Percentiles rank a stretch among this genome's conserved stretches.
Evolutionary conservation across 2,797 vertebrate genomes (phyloP).

Genomic region (Rhyacichthys aspro): DNA sequence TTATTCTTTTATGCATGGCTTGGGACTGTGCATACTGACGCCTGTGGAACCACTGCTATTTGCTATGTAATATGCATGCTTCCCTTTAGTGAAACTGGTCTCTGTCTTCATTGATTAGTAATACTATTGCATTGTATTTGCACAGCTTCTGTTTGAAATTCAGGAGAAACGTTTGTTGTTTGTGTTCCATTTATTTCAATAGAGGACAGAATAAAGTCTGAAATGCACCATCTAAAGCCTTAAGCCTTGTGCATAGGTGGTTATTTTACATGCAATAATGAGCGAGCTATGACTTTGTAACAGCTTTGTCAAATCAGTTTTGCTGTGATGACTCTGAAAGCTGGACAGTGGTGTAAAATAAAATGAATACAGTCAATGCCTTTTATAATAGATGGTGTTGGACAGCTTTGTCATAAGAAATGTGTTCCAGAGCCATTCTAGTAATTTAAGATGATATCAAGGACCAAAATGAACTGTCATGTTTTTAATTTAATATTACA

Average conservation of each 20-base stretch:
- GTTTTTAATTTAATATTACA: not conserved
- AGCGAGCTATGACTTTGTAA: slow-evolving; percentile 2
- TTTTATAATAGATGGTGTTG: not conserved
- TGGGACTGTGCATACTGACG: slow-evolving; percentile 14
- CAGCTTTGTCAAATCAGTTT: slow-evolving; percentile 1
- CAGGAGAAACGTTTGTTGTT: slow-evolving; percentile 13
- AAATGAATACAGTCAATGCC: not conserved
- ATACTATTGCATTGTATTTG: slow-evolving; percentile 11
- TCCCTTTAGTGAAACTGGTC: slow-evolving; percentile 18
- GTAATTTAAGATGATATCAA: not conserved
- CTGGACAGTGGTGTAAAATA: not conserved
- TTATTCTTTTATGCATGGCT: slow-evolving; percentile 38
- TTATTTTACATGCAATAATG: slow-evolving; percentile 6
- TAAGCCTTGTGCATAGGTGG: not conserved
- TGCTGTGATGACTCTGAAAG: not conserved
- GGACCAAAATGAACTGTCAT: not conserved
- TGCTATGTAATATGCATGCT: slow-evolving; percentile 15
- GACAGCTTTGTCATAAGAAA: not conserved
- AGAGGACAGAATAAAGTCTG: slow-evolving; percentile 6
- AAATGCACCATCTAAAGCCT: slow-evolving; percentile 1
- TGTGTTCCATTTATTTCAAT: slow-evolving; percentile 15
- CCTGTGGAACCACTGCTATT: slow-evolving; percentile 32
- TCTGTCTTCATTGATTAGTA: slow-evolving; percentile 41
- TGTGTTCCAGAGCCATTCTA: not conserved
- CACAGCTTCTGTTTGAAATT: slow-evolving; percentile 19